These are phyloP conservation scores for Lagria hirta DNA, from an alignment of 2,888 invertebrate species.

Conservation along the genomic window DNA sequence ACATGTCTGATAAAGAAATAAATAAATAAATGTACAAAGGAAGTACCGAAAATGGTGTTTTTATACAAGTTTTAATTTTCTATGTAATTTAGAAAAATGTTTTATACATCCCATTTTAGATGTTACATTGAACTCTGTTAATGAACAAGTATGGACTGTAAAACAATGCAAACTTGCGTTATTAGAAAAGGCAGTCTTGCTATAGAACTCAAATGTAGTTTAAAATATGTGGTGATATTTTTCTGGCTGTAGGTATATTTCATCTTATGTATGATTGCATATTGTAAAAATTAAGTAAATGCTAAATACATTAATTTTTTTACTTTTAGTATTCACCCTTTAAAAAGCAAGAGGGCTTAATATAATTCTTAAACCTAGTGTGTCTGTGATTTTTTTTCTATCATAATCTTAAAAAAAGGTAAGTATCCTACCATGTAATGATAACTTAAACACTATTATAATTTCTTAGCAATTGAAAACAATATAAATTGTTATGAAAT, in stretches of 20 bases:
- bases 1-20: slow-evolving; percentile 58
- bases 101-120: slow-evolving; percentile 48
- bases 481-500: too few species aligned
- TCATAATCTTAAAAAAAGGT: too few species aligned
- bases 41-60: slow-evolving; percentile 57
- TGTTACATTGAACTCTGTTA: slow-evolving; percentile 43
- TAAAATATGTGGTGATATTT: slow-evolving; percentile 57
- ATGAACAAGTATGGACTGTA: slow-evolving; percentile 47
- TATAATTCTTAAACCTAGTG: too few species aligned
- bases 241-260: slow-evolving; percentile 57
- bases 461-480: too few species aligned
- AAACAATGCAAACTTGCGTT: slow-evolving; percentile 30
- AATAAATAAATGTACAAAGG: slow-evolving; percentile 60
- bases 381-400: too few species aligned
- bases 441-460: too few species aligned
- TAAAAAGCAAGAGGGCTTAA: too few species aligned
- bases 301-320: slow-evolving; percentile 55
- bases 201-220: slow-evolving; percentile 56
- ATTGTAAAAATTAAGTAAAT: slow-evolving; percentile 56
- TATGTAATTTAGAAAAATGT: slow-evolving; percentile 53
- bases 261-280: slow-evolving; percentile 56
- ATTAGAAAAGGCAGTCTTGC: slow-evolving; percentile 50
- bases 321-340: slow-evolving; percentile 36
- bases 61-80: slow-evolving; percentile 56
- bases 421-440: too few species aligned